Evolutionary conservation across 2,113 vertebrate genomes (phyloP).

Genomic region (Kryptolebias marmoratus): DNA sequence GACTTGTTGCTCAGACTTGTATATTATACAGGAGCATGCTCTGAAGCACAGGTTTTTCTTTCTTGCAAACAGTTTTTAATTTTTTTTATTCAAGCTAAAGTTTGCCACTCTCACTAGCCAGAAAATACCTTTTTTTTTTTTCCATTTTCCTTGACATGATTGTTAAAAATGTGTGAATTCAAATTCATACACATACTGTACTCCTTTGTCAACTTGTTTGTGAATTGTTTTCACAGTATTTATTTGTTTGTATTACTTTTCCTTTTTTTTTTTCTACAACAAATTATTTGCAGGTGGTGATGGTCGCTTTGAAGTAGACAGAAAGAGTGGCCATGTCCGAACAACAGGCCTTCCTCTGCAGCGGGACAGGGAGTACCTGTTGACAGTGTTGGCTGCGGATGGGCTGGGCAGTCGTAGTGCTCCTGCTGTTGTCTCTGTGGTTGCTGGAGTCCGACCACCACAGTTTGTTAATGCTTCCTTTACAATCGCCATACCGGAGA

Average conservation of each 20-base stretch:
- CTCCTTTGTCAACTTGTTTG: no score
- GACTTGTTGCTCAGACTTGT: no score
- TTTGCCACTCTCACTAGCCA: no score
- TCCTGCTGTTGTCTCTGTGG: slow-evolving; percentile 82
- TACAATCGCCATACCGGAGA: slow-evolving; percentile 83
- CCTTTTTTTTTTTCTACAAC: background rate
- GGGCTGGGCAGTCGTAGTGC: slow-evolving; percentile 83
- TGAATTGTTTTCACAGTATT: no score
- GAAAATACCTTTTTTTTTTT: no score
- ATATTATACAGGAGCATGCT: no score
- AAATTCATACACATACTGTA: no score
- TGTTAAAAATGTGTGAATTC: no score
- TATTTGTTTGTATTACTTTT: background rate
- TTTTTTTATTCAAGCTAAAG: no score
- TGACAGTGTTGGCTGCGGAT: slow-evolving; percentile 85
- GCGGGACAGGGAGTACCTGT: slow-evolving; percentile 84
- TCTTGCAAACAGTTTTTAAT: no score
- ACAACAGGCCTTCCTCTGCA: slow-evolving; percentile 86
- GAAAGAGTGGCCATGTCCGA: slow-evolving; percentile 84
- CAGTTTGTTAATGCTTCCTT: slow-evolving; percentile 87
- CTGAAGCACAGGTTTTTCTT: no score
- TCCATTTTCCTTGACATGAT: no score
- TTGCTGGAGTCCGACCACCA: slow-evolving; percentile 83
- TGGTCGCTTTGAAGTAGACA: slow-evolving; percentile 87
- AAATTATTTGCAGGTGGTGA: slow-evolving; percentile 81